Conservation (phyloP, 2,113 vertebrate species). For the Pionites leucogaster region DNA sequence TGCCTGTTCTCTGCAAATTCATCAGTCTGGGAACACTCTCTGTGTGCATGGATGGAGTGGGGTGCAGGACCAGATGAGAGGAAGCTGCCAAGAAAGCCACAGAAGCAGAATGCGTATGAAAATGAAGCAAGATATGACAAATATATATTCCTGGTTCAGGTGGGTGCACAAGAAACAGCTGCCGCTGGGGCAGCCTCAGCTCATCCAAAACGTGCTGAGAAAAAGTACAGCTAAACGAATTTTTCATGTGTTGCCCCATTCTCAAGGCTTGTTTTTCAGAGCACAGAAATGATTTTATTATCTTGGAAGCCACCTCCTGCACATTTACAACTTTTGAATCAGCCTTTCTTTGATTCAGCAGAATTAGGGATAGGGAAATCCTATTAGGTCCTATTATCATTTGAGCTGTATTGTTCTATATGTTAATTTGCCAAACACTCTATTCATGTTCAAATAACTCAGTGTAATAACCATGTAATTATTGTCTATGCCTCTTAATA, state of each 20-base stretch:
- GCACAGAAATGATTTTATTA: background rate
- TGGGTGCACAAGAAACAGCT: background rate
- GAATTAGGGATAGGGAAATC: constrained; percentile 2
- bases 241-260: constrained; percentile 7
- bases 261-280: background rate
- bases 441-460: constrained; percentile 11
- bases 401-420: background rate
- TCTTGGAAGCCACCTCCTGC: background rate
- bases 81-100: background rate
- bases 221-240: background rate
- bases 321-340: background rate
- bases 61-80: background rate
- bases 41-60: background rate
- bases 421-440: background rate
- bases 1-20: background rate
- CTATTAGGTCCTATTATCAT: background rate
- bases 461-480: background rate
- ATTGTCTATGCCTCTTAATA: background rate
- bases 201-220: background rate
- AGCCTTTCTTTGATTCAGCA: background rate
- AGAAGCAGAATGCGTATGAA: background rate
- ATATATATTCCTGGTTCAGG: background rate
- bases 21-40: rapidly evolving
- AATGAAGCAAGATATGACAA: background rate
- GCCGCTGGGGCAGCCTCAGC: background rate